phyloP scores from a whole-genome alignment of 1,140 invertebrate genomes.

The Homalodisca vitripennis region DNA sequence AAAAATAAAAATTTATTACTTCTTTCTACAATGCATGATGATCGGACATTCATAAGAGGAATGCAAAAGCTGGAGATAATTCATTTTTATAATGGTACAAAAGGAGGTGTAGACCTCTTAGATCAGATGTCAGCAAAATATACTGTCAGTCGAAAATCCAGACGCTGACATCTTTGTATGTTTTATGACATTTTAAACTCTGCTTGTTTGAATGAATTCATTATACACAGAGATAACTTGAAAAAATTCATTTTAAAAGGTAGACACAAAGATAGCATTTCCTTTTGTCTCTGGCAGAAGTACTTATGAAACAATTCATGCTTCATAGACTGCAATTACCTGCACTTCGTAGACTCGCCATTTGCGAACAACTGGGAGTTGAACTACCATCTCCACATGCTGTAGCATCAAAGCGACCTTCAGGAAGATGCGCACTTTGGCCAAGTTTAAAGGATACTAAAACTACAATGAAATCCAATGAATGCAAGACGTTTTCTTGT shows the following conservation, averaged over 20 bases:
- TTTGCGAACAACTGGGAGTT: neutral
- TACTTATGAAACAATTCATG: neutral
- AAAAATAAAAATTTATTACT: no score
- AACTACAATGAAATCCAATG: neutral
- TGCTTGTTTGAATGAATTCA: neutral
- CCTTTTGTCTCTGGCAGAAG: neutral
- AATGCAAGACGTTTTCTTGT: conserved; percentile 16
- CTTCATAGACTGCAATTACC: neutral
- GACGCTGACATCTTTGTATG: neutral
- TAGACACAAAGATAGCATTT: neutral
- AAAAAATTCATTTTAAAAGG: neutral
- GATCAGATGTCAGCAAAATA: neutral
- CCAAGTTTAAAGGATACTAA: conserved; percentile 8
- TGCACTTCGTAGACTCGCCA: neutral
- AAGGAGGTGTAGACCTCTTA: neutral
- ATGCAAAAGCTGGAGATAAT: neutral
- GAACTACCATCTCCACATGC: no score
- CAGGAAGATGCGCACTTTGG: neutral
- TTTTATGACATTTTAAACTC: neutral
- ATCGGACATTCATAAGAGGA: no score
- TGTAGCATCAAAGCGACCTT: no score
- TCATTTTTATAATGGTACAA: neutral
- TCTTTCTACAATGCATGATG: no score
- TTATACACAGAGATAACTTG: neutral
- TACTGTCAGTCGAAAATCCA: neutral